Percentiles rank a stretch among this genome's conserved stretches.
phyloP scores from a whole-genome alignment of 2,888 invertebrate genomes.

The Diplolepis rosae region DNA sequence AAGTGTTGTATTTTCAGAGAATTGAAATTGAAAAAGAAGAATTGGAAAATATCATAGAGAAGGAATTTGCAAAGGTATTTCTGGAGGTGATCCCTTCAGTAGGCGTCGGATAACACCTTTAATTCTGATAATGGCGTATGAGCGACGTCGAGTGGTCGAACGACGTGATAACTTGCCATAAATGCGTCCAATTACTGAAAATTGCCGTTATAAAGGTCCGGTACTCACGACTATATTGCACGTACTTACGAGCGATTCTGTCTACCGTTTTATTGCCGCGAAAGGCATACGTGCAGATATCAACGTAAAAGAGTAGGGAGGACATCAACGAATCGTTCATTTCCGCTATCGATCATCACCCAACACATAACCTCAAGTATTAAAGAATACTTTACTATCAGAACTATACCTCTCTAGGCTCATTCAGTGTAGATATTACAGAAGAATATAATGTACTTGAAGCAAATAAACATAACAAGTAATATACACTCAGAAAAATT shows the following conservation, averaged over 20 bases:
- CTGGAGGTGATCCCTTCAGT: background rate
- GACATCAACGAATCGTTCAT: background rate
- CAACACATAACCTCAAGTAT: background rate
- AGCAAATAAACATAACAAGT: no score
- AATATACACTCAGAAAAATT: no score
- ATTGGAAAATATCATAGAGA: no score
- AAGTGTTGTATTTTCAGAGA: no score
- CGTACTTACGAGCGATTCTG: background rate
- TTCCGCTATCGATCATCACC: background rate
- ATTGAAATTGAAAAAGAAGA: no score
- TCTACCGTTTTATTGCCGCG: background rate
- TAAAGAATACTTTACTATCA: background rate
- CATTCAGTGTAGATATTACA: no score
- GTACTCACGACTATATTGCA: background rate
- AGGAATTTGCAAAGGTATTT: background rate
- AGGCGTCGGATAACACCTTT: conserved; percentile 11
- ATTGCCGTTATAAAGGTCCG: conserved; percentile 45
- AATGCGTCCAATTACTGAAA: conserved; percentile 56
- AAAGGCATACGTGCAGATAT: background rate
- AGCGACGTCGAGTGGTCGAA: conserved; percentile 23
- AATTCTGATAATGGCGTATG: conserved; percentile 32
- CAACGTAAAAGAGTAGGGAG: background rate
- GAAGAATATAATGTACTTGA: no score
- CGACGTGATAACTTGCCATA: conserved; percentile 51
- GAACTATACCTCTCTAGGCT: no score